These are phyloP conservation scores for Thamnaconus septentrionalis DNA, from an alignment of 2,113 vertebrate genomes.

Conservation along the genomic window DNA sequence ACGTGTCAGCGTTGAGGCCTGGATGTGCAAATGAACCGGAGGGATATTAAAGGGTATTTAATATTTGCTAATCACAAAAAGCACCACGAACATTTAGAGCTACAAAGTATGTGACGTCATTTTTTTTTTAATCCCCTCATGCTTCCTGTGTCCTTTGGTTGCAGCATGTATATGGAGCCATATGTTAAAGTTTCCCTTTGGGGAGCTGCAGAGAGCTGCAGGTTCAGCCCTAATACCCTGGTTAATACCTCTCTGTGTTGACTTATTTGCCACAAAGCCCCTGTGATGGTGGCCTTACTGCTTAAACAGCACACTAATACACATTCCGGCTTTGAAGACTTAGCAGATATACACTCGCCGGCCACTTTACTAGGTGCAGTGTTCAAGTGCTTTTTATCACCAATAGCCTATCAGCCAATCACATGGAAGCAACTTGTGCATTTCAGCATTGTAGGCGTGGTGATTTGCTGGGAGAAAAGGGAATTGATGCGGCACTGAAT, in stretches of 20 bases:
- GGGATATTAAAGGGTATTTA: constrained; percentile 24
- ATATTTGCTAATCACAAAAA: constrained; percentile 5
- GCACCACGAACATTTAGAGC: background rate
- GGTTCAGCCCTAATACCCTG: constrained; percentile 67
- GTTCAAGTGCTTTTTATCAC: too few relatives aligned
- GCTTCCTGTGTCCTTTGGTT: constrained; percentile 20
- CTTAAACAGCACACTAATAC: too few relatives aligned
- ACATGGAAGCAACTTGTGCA: too few relatives aligned
- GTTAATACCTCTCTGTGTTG: constrained; percentile 52
- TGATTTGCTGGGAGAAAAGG: too few relatives aligned
- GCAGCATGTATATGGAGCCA: constrained; percentile 29
- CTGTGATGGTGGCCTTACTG: constrained; percentile 42
- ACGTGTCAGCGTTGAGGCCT: constrained; percentile 5
- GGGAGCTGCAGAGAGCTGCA: constrained; percentile 1
- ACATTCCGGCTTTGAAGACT: too few relatives aligned
- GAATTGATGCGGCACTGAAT: too few relatives aligned
- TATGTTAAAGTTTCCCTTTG: constrained; percentile 23
- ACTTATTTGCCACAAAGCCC: constrained; percentile 59
- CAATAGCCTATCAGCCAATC: too few relatives aligned
- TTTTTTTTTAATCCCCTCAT: constrained; percentile 7
- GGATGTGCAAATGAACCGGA: constrained; percentile 13
- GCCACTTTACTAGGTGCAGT: too few relatives aligned
- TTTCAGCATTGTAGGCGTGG: too few relatives aligned
- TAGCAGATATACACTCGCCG: too few relatives aligned
- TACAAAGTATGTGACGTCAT: background rate